These are phyloP conservation scores for Ophiothrix spiculata DNA, from an alignment of 35 echinoderm and acorn worm species.

Conservation along the genomic window DNA sequence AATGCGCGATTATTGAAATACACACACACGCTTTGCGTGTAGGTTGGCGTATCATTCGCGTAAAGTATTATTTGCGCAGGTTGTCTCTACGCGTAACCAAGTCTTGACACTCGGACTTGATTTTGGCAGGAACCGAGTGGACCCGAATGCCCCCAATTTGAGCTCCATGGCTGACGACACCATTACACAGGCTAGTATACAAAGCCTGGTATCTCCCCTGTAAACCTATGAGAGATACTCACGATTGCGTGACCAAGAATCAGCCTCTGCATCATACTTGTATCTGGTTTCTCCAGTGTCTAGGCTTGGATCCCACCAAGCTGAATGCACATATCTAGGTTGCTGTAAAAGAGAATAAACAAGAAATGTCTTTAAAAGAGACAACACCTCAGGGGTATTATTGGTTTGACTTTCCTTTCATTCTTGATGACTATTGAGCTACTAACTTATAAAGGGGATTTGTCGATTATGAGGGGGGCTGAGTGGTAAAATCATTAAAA, in stretches of 20 bases:
- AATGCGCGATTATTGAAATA: too few species aligned
- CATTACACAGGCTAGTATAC: too few species aligned
- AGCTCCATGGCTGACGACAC: too few species aligned
- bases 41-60: too few species aligned
- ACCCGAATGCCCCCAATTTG: too few species aligned
- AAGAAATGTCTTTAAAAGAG: background rate
- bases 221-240: too few species aligned
- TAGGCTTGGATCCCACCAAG: slow-evolving; percentile 42
- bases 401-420: background rate
- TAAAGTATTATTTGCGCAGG: too few species aligned
- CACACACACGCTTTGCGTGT: too few species aligned
- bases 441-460: background rate
- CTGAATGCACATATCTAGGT: slow-evolving; percentile 6
- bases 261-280: slow-evolving; percentile 3
- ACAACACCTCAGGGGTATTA: background rate
- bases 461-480: background rate
- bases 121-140: too few species aligned
- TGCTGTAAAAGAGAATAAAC: background rate
- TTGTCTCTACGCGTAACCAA: too few species aligned
- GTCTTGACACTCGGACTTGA: too few species aligned
- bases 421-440: background rate
- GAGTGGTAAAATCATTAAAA: background rate
- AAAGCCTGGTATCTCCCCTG: too few species aligned
- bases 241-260: slow-evolving; percentile 23
- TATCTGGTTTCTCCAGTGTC: background rate